Base-by-base conservation (phyloP, 2,797 vertebrate genomes). In the Distichodus sexfasciatus region DNA sequence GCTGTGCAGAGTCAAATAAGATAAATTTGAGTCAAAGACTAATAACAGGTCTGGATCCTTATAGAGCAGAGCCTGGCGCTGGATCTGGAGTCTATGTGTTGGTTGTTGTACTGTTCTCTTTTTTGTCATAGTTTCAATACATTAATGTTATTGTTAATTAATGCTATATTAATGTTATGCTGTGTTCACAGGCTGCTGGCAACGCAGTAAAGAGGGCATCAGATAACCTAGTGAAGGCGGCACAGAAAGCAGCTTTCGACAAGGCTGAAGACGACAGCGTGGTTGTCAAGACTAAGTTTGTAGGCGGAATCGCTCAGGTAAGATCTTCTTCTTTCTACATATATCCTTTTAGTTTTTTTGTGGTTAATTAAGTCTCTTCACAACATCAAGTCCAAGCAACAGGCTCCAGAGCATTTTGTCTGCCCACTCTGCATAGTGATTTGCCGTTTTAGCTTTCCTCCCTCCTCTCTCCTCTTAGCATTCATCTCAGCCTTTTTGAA, bases 291-390 rank as follows among this genome's bases (percentile, higher is more conserved):
- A 98, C 97, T 0, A 98, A 96, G 84, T 99, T 99, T 48, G 97
- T 99, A 7, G 97, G 97, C 50, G 97, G 97, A 82, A 99, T 99
- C 2, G 97, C 97, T 82, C 97, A 99, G 94, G 97, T 99, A 60
- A 84, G 93, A 71, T 7, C 57, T 38, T 11, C n/a, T n/a, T n/a
- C n/a, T n/a, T n/a, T n/a, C n/a, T n/a, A n/a, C n/a, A n/a, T n/a
- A n/a, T n/a, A n/a, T n/a, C n/a, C n/a, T n/a, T n/a, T n/a, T n/a
- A n/a, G 15, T 29, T 31, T 29, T 29, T 53, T 36, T 43, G 26
- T 7, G 4, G 35, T 14, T 58, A 12, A 10, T 11, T 75, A 75
- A 82, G 61, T 71, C 11, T 24, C 38, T 31, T 47, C 79, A 79
- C 59, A 26, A 68, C 7, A 10, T 10, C 9, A 24, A 35, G n/a